These are phyloP conservation scores for Pseudomyrmex dendroicus DNA, from an alignment of 1,140 invertebrate genomes.

Conservation along the genomic window DNA sequence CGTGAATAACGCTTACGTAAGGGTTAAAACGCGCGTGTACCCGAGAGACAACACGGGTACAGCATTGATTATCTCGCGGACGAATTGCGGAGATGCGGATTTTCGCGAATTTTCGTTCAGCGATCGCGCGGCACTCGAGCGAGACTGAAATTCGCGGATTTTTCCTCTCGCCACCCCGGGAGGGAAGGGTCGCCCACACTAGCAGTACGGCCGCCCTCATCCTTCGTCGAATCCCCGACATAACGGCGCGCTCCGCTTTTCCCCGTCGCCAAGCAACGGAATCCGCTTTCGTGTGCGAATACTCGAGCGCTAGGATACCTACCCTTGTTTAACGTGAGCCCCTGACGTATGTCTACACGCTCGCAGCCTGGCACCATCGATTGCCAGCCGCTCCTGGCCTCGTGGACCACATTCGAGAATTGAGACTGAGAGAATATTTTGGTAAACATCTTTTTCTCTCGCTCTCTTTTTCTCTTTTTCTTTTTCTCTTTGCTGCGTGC, in stretches of 20 bases:
- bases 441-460: neutral
- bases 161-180: neutral
- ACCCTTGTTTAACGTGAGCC: neutral
- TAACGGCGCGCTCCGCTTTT: constrained; percentile 62
- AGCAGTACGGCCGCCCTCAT: constrained; percentile 42
- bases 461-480: neutral
- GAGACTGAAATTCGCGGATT: neutral
- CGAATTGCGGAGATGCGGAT: neutral
- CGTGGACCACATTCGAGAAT: constrained; percentile 41
- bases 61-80: neutral
- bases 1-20: constrained; percentile 18
- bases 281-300: constrained; percentile 27
- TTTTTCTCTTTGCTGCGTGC: neutral
- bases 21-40: constrained; percentile 16
- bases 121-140: neutral
- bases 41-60: neutral
- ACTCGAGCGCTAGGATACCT: constrained; percentile 5
- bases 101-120: neutral
- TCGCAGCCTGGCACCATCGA: constrained; percentile 60
- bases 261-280: constrained; percentile 69
- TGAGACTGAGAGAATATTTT: neutral
- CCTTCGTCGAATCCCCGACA: constrained; percentile 26
- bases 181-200: constrained; percentile 48
- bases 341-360: constrained; percentile 19
- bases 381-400: constrained; percentile 51